phyloP scores from a whole-genome alignment of 2,797 vertebrate genomes.

The Acanthornis magna region DNA sequence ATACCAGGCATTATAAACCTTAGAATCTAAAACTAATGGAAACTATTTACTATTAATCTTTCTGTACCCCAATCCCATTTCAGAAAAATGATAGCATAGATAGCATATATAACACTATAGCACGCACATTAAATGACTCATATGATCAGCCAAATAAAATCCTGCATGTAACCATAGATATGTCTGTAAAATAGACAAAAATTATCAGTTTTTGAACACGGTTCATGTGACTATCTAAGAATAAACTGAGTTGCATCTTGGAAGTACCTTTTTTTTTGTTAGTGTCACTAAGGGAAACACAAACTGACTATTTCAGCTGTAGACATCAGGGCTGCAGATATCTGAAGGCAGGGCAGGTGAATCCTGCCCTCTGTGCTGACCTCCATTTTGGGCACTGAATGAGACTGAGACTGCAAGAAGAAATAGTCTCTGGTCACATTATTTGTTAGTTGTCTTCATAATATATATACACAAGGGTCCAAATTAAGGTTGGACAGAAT shows the following conservation, averaged over 20 bases:
- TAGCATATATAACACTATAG: neutral
- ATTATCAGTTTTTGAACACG: neutral
- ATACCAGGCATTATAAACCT: neutral
- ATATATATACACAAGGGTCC: neutral
- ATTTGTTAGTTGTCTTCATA: neutral
- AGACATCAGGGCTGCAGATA: neutral
- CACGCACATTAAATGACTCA: neutral
- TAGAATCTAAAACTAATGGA: neutral
- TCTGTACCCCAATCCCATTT: neutral
- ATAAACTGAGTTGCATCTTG: neutral
- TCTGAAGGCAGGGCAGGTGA: neutral
- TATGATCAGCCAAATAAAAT: neutral
- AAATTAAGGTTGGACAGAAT: conserved; percentile 1
- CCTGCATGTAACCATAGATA: neutral
- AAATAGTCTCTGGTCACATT: neutral
- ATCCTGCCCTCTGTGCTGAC: neutral
- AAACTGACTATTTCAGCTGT: neutral
- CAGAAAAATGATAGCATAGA: neutral
- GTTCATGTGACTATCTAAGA: neutral
- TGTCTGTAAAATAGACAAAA: neutral
- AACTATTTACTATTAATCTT: neutral
- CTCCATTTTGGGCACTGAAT: neutral
- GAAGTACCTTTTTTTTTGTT: neutral
- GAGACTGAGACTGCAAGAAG: neutral
- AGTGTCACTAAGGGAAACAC: neutral